Percentiles rank a stretch among this genome's conserved stretches.
Evolutionary conservation across 1,140 invertebrate species (phyloP).

Genomic region (Zaprionus tsacasi): DNA sequence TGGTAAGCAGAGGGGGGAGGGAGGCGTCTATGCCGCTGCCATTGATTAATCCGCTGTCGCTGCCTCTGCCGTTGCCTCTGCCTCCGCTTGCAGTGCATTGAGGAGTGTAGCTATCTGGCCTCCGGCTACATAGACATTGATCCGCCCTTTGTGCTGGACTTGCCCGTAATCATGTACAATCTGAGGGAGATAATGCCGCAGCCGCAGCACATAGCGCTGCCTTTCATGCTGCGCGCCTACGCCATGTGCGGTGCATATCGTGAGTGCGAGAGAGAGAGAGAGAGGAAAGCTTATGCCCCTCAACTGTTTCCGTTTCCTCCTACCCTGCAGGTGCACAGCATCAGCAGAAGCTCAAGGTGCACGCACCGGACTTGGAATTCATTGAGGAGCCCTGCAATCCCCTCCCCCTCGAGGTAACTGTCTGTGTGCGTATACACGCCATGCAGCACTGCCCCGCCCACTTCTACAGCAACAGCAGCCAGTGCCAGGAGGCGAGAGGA

Average conservation of each 20-base stretch:
- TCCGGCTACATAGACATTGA: conserved; percentile 64
- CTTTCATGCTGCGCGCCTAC: conserved; percentile 57
- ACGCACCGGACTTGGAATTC: conserved; percentile 67
- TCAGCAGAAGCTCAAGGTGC: conserved; percentile 39
- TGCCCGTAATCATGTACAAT: conserved; percentile 48
- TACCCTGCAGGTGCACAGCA: conserved; percentile 34
- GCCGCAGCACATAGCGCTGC: conserved; percentile 43
- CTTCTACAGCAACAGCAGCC: conserved; percentile 50
- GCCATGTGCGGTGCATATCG: conserved; percentile 55
- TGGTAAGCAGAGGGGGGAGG: conserved; percentile 36
- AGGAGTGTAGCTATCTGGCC: conserved; percentile 64
- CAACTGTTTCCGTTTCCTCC: neutral
- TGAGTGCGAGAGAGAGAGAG: conserved; percentile 12
- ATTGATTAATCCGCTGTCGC: neutral
- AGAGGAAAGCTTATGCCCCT: neutral
- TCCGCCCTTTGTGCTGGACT: conserved; percentile 60
- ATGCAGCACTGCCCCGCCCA: conserved; percentile 66
- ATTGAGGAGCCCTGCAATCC: conserved; percentile 62
- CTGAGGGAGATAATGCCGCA: conserved; percentile 47
- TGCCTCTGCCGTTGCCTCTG: no score
- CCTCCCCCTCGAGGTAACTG: conserved; percentile 61
- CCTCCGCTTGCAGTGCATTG: conserved; percentile 57
- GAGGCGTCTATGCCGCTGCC: neutral
- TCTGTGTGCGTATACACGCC: conserved; percentile 58
- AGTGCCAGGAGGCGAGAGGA: conserved; percentile 49